Evolutionary conservation across 1,140 invertebrate species (phyloP).

Genomic region (Leptoteleia sp.): DNA sequence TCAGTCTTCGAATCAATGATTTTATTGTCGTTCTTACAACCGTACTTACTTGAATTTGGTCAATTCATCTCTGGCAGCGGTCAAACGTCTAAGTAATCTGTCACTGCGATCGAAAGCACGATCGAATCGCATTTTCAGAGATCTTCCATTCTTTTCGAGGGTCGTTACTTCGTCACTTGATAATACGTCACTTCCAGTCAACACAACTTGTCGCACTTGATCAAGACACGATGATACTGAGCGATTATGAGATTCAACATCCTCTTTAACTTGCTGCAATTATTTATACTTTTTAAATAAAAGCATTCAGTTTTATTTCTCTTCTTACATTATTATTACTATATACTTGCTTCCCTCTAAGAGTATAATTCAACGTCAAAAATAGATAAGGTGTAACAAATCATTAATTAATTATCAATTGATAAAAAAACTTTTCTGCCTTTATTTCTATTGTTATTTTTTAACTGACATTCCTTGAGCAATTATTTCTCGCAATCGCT

Average conservation of each 20-base stretch:
- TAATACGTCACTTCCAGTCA: conserved; percentile 93
- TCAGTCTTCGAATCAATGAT: too few relatives aligned
- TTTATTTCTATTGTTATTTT: too few relatives aligned
- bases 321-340: too few relatives aligned
- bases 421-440: too few relatives aligned
- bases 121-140: conserved; percentile 92
- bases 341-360: too few relatives aligned
- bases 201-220: conserved; percentile 94
- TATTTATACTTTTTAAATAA: conserved; percentile 19
- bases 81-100: conserved; percentile 88
- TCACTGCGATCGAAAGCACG: conserved; percentile 89
- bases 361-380: too few relatives aligned
- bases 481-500: too few relatives aligned
- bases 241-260: conserved; percentile 92
- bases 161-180: conserved; percentile 93
- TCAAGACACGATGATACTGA: conserved; percentile 93
- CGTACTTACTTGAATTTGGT: conserved; percentile 89
- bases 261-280: conserved; percentile 92
- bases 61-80: conserved; percentile 92
- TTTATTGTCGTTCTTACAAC: too few relatives aligned
- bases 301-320: too few relatives aligned
- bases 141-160: conserved; percentile 91
- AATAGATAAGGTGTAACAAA: too few relatives aligned
- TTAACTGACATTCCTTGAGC: too few relatives aligned
- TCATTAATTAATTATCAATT: too few relatives aligned